phyloP scores from a whole-genome alignment of 2,797 vertebrate genomes.

The Graptemys geographica region DNA sequence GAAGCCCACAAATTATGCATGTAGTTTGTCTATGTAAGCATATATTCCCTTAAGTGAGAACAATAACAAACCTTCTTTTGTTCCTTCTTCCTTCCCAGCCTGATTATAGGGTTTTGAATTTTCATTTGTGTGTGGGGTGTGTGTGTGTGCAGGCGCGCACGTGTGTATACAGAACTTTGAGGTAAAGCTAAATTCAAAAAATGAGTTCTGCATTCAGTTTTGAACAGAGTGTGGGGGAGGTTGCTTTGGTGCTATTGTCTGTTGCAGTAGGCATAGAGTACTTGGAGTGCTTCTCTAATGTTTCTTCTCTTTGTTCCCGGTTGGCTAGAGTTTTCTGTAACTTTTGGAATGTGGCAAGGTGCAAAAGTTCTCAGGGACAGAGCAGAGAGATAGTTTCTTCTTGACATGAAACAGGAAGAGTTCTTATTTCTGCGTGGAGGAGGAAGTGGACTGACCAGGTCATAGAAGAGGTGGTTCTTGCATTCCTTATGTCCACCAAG shows the following conservation, averaged over 20 bases:
- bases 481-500: slow-evolving; percentile 6
- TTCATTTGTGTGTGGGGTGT: background rate
- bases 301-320: background rate
- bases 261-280: background rate
- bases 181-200: slow-evolving; percentile 15
- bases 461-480: background rate
- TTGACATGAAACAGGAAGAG: background rate
- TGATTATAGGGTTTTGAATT: background rate
- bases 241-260: background rate
- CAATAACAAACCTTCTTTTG: slow-evolving; percentile 12
- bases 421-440: background rate
- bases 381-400: background rate
- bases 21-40: slow-evolving; percentile 36
- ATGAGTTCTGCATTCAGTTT: slow-evolving; percentile 1
- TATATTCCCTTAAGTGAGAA: slow-evolving; percentile 26
- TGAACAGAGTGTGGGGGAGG: background rate
- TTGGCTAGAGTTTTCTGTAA: background rate
- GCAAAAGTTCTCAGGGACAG: background rate
- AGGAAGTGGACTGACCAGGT: background rate
- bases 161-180: background rate
- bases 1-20: slow-evolving; percentile 21
- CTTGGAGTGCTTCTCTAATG: background rate
- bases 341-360: background rate
- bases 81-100: background rate
- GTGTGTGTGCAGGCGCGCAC: background rate